Evolutionary conservation across 2,888 invertebrate genomes (phyloP), one percentile per base, ranked within the genome.

Genomic region (Atherix ibis): DNA sequence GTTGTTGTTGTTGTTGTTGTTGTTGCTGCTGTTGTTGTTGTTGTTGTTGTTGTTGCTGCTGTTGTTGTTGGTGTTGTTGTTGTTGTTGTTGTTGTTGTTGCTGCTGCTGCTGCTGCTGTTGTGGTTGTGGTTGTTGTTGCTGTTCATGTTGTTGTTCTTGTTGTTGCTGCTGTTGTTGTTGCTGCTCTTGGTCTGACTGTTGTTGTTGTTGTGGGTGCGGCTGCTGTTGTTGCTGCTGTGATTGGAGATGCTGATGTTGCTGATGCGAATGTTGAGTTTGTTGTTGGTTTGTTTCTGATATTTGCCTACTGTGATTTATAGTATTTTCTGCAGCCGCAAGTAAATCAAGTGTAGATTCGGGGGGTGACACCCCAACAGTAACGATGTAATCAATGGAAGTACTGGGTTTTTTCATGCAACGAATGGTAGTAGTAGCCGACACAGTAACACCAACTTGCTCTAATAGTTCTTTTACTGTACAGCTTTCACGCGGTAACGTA

Each of bases 311-410:
- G 45, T 57, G 48, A 38, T 58, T 58, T 0, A 59, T 43, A 27
- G 54, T 59, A 40, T 57, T 57, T 37, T 61, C 60, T 4, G 59
- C 60, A 4, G 60, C 51, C 1, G 55, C 54, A n/a, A 61, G 57
- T 2, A 61, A 43, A 31, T 61, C 61, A 38, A 54, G 57, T 8
- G 59, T 52, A 1, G 57, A 53, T 41, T 60, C 61, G 34, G 53
- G 56, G 3, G 56, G 57, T 8, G 32, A 31, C 30, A 60, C 35
- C 14, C 76, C 78, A 32, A 78, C 76, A 14, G 80, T 77, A 17
- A 83, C 82, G 42, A 82, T 73, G 52, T 81, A 82, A 55, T 83
- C 80, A 44, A 83, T 78, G 48, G 78, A 79, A 47, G 75, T 71
- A 27, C 71, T 71, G 19, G 76, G 73, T 50, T 79, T 76, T 50